Percentiles rank a stretch among this genome's conserved stretches.
phyloP scores from a whole-genome alignment of 2,113 vertebrate genomes.

The Pycnonotus jocosus region DNA sequence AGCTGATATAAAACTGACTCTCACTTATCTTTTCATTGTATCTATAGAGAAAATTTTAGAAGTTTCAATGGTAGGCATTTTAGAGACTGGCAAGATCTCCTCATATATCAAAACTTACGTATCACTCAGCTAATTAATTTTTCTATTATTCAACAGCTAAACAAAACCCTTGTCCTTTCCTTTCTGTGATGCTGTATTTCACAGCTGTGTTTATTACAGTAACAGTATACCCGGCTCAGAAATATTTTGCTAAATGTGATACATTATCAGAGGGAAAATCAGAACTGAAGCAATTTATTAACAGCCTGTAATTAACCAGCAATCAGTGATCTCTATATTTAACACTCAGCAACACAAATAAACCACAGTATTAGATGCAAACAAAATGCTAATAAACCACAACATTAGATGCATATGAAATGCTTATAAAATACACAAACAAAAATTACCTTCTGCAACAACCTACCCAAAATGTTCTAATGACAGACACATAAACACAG shows the following conservation, averaged over 20 bases:
- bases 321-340: neutral
- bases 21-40: neutral
- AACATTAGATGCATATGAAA: neutral
- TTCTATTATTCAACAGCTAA: neutral
- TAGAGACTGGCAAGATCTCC: neutral
- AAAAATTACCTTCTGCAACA: neutral
- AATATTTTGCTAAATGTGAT: neutral
- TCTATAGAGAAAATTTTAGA: neutral
- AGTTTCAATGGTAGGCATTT: neutral
- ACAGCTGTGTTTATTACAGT: neutral
- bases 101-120: neutral
- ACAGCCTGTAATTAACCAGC: neutral
- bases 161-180: neutral
- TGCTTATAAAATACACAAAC: neutral
- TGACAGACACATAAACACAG: neutral
- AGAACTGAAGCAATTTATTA: neutral
- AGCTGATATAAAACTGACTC: neutral
- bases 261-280: neutral
- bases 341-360: neutral
- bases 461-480: neutral
- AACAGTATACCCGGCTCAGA: neutral
- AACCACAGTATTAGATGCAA: neutral
- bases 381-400: neutral
- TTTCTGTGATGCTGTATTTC: neutral
- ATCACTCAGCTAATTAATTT: neutral